Evolutionary conservation across 2,797 vertebrate genomes (phyloP), one percentile per base, ranked within the genome.

Genomic region (Pogonophryne albipinna): DNA sequence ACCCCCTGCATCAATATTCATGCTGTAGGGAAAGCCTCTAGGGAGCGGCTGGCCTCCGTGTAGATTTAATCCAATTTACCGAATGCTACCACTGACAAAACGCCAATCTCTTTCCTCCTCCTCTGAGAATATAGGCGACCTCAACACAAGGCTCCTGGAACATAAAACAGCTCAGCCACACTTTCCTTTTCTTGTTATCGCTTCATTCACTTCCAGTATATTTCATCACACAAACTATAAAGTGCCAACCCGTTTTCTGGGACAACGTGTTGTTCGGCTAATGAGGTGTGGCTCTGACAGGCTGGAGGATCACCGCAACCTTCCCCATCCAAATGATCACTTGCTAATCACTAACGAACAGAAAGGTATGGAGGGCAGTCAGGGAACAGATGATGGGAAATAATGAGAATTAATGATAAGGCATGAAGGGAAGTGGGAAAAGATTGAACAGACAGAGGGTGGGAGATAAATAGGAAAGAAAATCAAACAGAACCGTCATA

Each of bases 41-140:
- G 88, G 89, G 91, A 82, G 66, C 16, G 9, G 6, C 78, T 73
- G 78, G 87, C 79, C 83, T 89, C 86, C 45, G 31, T 87, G 74
- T 81, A 80, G 85, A 89, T 87, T 92, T 90, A 92, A 93, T 93
- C 83, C 82, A 90, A 90, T 92, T 92, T 90, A 79, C 83, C 62
- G 74, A 82, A 87, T 71, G 78, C 84, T 87, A 67, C 84, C 46
- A 68, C 73, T 71, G 75, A 89, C 77, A 84, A 85, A 87, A 87
- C 50, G 61, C 31, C 82, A 79, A 78, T 84, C 76, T 79, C 61
- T 71, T 71, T 64, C 49, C 56, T 50, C 20, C 60, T 58, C 61
- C 23, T 67, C 23, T 64, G 59, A 75, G 63, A 74, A 89, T 84
- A 86, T 57, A 71, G 65, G 65, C 67, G 34, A 85, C 82, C 76